Evolutionary conservation across 2,888 invertebrate species (phyloP), one percentile per base, ranked within the genome.

Genomic region (Halictus quadricinctus): DNA sequence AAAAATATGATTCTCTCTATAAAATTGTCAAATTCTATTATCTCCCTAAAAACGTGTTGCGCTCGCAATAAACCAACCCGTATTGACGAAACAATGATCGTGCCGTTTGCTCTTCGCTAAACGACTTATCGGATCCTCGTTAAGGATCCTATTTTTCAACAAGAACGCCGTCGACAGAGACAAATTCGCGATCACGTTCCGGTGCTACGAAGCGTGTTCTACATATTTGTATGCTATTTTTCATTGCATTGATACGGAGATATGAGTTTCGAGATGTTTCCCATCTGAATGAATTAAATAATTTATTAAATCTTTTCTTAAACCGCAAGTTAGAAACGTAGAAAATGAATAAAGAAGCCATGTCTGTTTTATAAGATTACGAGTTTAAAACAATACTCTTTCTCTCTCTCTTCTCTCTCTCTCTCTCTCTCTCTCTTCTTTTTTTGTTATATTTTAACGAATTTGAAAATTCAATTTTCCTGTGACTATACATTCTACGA

Each of bases 1-100:
- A 94, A 94, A 94, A 94, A 94, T 93, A 94, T 93, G 85, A 83
- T 90, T 91, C 88, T 91, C 91, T 93, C 91, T 93, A 92, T 93
- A 93, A 93, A 92, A 93, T 91, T 92, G 90, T 90, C 85, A 90
- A 88, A 90, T 86, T 81, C 87, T 88, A 88, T 87, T 85, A 88
- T 89, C 85, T 87, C 83, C 79, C 80, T 81, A 89, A 84, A 84
- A 88, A 87, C 81, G 80, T 84, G 73, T 73, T 79, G 74, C 88
- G 76, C 81, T 86, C 74, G 64, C 79, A 75, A 79, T 66, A 85
- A 86, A 85, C 81, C 64, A 80, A 84, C 80, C 76, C 72, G 86
- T 74, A 79, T 78, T n/a, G 69, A 73, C 79, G 73, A 81, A 85
- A 85, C 54, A 77, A 46, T 72, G 80, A 84, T 76, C 70, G 43